Evolutionary conservation across 2,797 vertebrate species (phyloP), one percentile per base, ranked within the genome.

Genomic region (Cyclopterus lumpus): DNA sequence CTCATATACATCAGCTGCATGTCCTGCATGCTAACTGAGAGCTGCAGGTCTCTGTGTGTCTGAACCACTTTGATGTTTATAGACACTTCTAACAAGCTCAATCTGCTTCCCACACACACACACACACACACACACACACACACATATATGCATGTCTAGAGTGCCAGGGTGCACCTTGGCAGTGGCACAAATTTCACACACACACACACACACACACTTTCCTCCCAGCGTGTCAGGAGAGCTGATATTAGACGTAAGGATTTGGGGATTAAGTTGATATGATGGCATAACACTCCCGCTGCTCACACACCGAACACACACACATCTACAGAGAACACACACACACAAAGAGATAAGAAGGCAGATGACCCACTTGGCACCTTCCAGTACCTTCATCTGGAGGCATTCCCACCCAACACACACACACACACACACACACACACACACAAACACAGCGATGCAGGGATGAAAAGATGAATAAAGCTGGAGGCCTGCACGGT

Each of bases 361-460:
- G 73, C 86, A 76, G 73, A 71, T 90, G 89, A 91, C 89, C 89
- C 84, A 86, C 77, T 91, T 91, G 89, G 89, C 87, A 85, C 77
- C 62, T 67, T 77, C 73, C 18, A 63, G 44, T 63, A 81, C 73
- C 71, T 83, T 80, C 44, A 3, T 82, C 83, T 86, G 72, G 83
- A 81, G 77, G 74, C 80, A 57, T 80, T 77, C 80, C 80, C 80
- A 70, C 75, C 54, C 22, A 1, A 69, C 70, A 34, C 40, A 51
- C 44, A 75, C 48, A 60, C 64, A 67, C 67, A 36, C 65, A 55
- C 62, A 70, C 42, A 59, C 70, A 51, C 72, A 71, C 38, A 66
- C 61, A 63, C 70, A 34, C 34, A 53, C 38, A 76, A 48, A 65
- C 65, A 30, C 11, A 64, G 28, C 2, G 38, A 82, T 79, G 60